Base-by-base conservation (phyloP, 1,140 invertebrate species). In the Drosophila orosa region DNA sequence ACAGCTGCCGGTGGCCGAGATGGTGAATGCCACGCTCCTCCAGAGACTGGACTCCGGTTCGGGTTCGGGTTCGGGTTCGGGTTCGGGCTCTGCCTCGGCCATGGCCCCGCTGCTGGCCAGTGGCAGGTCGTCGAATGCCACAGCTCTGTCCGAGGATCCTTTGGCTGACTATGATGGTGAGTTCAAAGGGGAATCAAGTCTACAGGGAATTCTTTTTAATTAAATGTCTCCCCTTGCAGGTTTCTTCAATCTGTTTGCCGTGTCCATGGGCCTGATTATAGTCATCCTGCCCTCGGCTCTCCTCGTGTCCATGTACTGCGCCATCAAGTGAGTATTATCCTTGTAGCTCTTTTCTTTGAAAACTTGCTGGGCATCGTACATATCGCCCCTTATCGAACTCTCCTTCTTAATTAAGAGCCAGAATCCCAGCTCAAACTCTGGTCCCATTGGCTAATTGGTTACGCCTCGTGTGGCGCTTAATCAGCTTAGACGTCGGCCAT, bases 201-300 rank as follows among this genome's bases (percentile, higher is more conserved):
- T 6, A 1, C 9, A 3, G 3, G 1, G 3, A 31, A 5, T 19
- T 6, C 47, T 1, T 3, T 17, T 2, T 31, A 3, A 48, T n/a
- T 5, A 17, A 19, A 6, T 50, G 17, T 9, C 4, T 22, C 22
- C 13, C 17, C 4, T 60, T 66, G 27, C 42, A 87, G 84, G 80
- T 0, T 89, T 67, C 39, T 73, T 89, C 8, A 89, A 89, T 67
- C 35, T 90, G 1, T 90, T 89, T 35, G 84, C 85, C 15, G 79
- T 89, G 8, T 81, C 80, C 31, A 84, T 90, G 74, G 90, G 89
- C 15, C 77, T 91, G 12, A 57, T 91, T 9, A 79, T 91, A 19
- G 77, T 91, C n/a, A 71, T 91, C 24, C 25, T 91, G 48, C 84
- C 89, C n/a, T 75, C 90, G 13, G 81, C 77, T 3, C 55, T 91